Conservation (phyloP, 2,797 vertebrate species). For the Glossophaga mutica region DNA sequence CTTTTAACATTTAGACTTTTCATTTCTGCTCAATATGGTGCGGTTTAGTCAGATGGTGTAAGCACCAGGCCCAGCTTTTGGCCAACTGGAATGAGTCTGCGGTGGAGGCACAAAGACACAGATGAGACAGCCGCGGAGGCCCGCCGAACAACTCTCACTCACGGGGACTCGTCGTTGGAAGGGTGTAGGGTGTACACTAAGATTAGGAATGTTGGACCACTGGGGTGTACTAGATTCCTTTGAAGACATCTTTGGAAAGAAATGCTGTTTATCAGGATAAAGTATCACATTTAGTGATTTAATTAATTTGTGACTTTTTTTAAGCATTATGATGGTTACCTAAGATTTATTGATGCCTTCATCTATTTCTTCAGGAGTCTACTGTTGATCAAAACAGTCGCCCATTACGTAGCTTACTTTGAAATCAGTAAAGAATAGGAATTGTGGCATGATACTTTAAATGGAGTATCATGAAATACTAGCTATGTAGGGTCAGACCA, state of each 20-base stretch:
- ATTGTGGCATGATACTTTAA: not conserved
- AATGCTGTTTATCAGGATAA: not conserved
- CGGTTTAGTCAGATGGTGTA: conserved; percentile 1
- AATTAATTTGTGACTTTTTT: not conserved
- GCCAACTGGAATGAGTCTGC: not conserved
- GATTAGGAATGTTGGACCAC: not conserved
- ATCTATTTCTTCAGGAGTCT: not conserved
- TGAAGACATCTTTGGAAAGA: not conserved
- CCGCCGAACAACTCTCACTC: not conserved
- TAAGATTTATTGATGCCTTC: not conserved
- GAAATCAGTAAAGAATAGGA: not conserved
- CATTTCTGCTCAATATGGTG: conserved; percentile 18
- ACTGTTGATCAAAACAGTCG: not conserved
- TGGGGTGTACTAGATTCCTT: not conserved
- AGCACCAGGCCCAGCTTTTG: not conserved
- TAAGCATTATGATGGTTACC: not conserved
- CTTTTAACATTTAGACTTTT: conserved; percentile 56
- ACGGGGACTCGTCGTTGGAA: not conserved
- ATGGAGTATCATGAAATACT: not conserved
- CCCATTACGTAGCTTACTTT: not conserved
- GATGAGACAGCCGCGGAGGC: not conserved
- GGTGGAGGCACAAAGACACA: not conserved
- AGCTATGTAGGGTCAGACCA: not conserved
- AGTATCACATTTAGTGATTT: not conserved
- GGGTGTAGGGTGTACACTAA: not conserved